Percentiles rank a stretch among this genome's conserved stretches.
Conservation (phyloP, 2,797 vertebrate species). For the Cichlasoma orientale region DNA sequence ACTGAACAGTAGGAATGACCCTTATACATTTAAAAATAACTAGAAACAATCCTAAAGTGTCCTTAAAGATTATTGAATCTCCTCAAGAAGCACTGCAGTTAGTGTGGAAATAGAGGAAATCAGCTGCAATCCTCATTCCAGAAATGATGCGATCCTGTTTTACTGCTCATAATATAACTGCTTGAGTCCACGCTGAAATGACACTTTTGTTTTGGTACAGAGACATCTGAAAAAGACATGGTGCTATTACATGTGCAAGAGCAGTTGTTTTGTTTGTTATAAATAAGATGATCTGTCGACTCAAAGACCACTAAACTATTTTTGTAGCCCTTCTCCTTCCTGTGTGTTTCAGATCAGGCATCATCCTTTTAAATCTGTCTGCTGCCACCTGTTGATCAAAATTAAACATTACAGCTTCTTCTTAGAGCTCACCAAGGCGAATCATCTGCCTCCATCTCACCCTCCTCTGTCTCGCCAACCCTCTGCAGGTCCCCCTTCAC, state of each 20-base stretch:
- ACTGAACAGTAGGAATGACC: too few relatives aligned
- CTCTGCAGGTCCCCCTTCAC: not conserved
- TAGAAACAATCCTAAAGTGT: too few relatives aligned
- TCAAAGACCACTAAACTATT: not conserved
- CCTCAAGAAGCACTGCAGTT: too few relatives aligned
- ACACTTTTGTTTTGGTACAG: not conserved
- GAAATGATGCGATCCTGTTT: too few relatives aligned
- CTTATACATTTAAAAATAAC: too few relatives aligned
- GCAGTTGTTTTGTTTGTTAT: not conserved
- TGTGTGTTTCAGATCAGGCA: not conserved
- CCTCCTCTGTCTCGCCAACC: not conserved
- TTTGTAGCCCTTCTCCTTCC: not conserved
- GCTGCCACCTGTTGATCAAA: constrained; percentile 25
- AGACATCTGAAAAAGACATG: not conserved
- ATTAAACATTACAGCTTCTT: not conserved
- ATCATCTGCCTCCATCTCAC: not conserved
- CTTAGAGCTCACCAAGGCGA: not conserved
- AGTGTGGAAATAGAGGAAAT: too few relatives aligned
- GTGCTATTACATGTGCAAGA: not conserved
- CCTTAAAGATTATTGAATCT: too few relatives aligned
- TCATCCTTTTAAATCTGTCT: not conserved
- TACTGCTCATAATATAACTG: not conserved
- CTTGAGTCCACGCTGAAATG: not conserved
- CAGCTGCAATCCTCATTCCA: too few relatives aligned
- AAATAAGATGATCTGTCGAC: not conserved